Conservation (phyloP, 37 sponge, comb jelly and placozoan genomes). For the Beroe ovata region DNA sequence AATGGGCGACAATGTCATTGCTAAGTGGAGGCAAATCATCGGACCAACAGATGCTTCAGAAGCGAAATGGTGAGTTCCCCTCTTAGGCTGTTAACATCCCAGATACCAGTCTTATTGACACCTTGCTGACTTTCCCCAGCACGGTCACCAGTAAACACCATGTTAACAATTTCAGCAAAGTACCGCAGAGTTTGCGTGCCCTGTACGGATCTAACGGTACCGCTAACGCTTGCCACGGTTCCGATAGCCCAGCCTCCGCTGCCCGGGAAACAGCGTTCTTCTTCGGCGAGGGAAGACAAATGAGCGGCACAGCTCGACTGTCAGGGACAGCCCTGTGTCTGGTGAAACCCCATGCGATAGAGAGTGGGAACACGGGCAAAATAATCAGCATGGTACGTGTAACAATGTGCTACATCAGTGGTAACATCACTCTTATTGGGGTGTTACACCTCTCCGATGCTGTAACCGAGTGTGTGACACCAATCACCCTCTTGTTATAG, state of each 20-base stretch:
- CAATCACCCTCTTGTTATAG: conserved; percentile 17
- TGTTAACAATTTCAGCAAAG: conserved; percentile 32
- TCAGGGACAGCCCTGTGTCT: conserved; percentile 72
- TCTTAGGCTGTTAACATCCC: too few species aligned
- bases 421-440: too few species aligned
- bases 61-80: not conserved
- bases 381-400: conserved; percentile 77
- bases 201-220: conserved; percentile 70
- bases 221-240: conserved; percentile 87
- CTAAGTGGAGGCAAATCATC: conserved; percentile 68
- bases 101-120: too few species aligned
- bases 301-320: conserved; percentile 51
- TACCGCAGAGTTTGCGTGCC: conserved; percentile 62
- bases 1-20: conserved; percentile 76
- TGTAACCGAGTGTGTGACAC: too few species aligned
- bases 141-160: too few species aligned
- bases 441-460: too few species aligned
- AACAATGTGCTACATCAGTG: too few species aligned
- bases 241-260: conserved; percentile 76
- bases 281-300: conserved; percentile 70
- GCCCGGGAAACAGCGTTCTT: conserved; percentile 82
- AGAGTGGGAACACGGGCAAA: conserved; percentile 76
- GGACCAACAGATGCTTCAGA: conserved; percentile 33
- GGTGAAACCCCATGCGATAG: conserved; percentile 92
- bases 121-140: too few species aligned